Evolutionary conservation across 2,113 vertebrate species (phyloP).

Genomic region (Falcunculus frontatus): DNA sequence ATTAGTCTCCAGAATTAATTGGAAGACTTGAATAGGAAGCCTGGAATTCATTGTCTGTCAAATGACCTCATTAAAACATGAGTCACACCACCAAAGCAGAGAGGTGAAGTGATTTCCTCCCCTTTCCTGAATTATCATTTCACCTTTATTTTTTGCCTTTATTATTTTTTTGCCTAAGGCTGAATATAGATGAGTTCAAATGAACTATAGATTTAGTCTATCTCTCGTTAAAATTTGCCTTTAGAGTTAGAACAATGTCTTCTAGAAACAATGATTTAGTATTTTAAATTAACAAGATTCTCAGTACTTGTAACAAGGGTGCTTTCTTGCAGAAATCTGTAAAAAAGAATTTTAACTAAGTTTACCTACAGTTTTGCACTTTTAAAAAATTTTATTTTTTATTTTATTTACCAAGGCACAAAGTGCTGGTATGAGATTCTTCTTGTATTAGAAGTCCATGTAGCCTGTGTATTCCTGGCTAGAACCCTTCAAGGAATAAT

Average conservation of each 20-base stretch:
- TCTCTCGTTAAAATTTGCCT: not conserved
- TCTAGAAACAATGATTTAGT: not conserved
- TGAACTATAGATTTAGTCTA: not conserved
- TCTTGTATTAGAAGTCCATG: not conserved
- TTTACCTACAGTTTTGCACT: not conserved
- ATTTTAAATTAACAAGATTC: not conserved
- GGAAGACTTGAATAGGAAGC: not conserved
- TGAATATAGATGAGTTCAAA: not conserved
- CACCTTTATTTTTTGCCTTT: not conserved
- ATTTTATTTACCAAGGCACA: not conserved
- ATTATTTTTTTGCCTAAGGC: not conserved
- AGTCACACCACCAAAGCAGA: not conserved
- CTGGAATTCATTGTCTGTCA: constrained; percentile 17
- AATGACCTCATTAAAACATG: constrained; percentile 32
- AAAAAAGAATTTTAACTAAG: not conserved
- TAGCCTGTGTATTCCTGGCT: not conserved
- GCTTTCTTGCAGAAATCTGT: not conserved
- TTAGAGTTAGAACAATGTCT: not conserved
- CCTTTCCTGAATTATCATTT: not conserved
- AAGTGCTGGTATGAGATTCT: not conserved
- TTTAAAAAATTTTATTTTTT: not conserved
- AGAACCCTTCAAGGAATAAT: not conserved
- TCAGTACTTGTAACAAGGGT: not conserved
- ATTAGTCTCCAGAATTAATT: constrained; percentile 31
- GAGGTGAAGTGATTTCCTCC: not conserved